A percentile compares a stretch with the other conserved stretches of the same genome.
These are phyloP conservation scores for Cyanoderma ruficeps DNA, from an alignment of 2,113 vertebrate genomes.

Conservation along the genomic window DNA sequence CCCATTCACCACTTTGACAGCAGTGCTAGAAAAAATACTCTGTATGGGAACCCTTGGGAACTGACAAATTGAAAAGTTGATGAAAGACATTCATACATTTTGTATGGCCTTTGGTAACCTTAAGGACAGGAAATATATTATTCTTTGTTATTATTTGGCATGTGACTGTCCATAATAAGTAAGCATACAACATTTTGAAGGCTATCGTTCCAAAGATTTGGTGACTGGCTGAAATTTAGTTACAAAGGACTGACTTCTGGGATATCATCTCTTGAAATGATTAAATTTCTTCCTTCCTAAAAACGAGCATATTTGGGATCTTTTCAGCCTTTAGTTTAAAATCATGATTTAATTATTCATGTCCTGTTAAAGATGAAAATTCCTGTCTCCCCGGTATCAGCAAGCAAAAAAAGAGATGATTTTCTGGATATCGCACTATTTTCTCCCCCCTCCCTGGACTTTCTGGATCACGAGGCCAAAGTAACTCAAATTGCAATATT, in stretches of 20 bases:
- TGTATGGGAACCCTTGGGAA: not conserved
- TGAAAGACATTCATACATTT: not conserved
- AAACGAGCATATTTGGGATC: not conserved
- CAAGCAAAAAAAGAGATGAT: not conserved
- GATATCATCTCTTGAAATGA: not conserved
- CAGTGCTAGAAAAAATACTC: not conserved
- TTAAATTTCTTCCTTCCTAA: not conserved
- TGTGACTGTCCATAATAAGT: not conserved
- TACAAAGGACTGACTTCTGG: not conserved
- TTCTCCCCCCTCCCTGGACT: accelerated
- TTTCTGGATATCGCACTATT: not conserved
- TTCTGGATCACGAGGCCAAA: not conserved
- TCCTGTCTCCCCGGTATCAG: not conserved
- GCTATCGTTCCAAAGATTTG: not conserved
- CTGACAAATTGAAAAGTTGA: not conserved
- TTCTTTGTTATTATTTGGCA: not conserved
- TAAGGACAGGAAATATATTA: not conserved
- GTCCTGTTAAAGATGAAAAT: not conserved
- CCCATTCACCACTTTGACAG: not conserved
- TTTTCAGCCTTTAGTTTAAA: not conserved
- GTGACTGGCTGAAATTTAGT: not conserved
- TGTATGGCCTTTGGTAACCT: not conserved
- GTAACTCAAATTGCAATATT: not conserved
- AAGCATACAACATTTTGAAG: not conserved
- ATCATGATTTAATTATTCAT: not conserved